Percentiles rank a stretch among this genome's conserved stretches.
phyloP scores from a whole-genome alignment of 2,797 vertebrate species.

The Rhinophrynus dorsalis region DNA sequence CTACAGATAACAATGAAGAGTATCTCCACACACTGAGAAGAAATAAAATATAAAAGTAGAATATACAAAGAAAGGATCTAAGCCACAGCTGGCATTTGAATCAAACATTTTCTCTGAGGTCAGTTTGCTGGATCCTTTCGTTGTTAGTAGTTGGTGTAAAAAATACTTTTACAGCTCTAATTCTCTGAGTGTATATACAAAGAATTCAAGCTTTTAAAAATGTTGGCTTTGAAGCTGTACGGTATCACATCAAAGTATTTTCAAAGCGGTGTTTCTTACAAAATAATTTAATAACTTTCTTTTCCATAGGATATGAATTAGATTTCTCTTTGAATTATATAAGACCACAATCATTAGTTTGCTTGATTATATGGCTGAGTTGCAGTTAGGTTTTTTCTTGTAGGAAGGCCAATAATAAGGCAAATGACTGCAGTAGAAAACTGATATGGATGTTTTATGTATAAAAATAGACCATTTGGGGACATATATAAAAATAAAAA shows the following conservation, averaged over 20 bases:
- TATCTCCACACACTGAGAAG: conserved; percentile 43
- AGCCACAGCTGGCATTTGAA: conserved; percentile 50
- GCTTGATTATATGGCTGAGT: conserved; percentile 33
- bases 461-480: too few species aligned
- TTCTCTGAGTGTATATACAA: conserved; percentile 47
- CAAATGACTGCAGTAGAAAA: too few species aligned
- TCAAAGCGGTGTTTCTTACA: conserved; percentile 48
- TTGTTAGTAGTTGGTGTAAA: conserved; percentile 41
- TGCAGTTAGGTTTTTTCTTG: background rate
- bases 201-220: conserved; percentile 48
- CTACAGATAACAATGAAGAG: conserved; percentile 46
- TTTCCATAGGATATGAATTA: conserved; percentile 45
- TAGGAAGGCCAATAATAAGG: too few species aligned
- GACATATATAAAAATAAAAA: too few species aligned
- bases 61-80: conserved; percentile 48
- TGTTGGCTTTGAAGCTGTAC: conserved; percentile 48
- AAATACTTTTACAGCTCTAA: conserved; percentile 46
- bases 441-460: too few species aligned
- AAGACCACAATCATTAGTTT: conserved; percentile 42
- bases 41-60: conserved; percentile 49
- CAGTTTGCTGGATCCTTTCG: conserved; percentile 42
- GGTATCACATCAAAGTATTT: conserved; percentile 50
- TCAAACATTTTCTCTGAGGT: conserved; percentile 51
- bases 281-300: conserved; percentile 48
- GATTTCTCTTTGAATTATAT: conserved; percentile 47